Evolutionary conservation across 2,797 vertebrate genomes (phyloP).

Genomic region (Pseudomugil tenellus): DNA sequence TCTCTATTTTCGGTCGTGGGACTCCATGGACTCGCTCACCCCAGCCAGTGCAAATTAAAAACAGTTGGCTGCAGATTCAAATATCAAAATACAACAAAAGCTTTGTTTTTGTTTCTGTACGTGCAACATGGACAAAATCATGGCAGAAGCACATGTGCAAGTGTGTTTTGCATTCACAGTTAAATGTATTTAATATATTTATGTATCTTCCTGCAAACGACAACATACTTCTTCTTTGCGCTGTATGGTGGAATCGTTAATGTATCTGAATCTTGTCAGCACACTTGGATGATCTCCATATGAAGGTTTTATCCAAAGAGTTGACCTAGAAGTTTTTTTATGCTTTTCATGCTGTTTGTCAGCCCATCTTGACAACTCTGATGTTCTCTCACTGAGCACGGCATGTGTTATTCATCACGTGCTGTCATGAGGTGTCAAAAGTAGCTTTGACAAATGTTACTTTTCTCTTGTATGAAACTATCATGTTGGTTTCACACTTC

Average conservation of each 20-base stretch:
- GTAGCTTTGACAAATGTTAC: constrained; percentile 56
- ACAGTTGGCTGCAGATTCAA: constrained; percentile 52
- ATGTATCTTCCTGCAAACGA: constrained; percentile 38
- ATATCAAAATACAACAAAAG: constrained; percentile 32
- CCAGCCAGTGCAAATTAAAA: constrained; percentile 54
- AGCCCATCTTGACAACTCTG: constrained; percentile 38
- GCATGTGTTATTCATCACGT: constrained; percentile 70
- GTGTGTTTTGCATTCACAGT: constrained; percentile 16
- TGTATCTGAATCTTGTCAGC: constrained; percentile 52
- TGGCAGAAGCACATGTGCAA: constrained; percentile 3
- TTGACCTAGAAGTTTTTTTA: constrained; percentile 52
- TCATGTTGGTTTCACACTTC: constrained; percentile 49
- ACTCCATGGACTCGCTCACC: constrained; percentile 69
- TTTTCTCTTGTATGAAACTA: constrained; percentile 63
- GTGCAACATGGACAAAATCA: constrained; percentile 2
- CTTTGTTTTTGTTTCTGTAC: constrained; percentile 17
- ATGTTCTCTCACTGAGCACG: constrained; percentile 51
- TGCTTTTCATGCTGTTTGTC: constrained; percentile 38
- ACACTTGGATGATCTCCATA: constrained; percentile 42
- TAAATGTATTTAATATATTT: constrained; percentile 8
- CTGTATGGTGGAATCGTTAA: constrained; percentile 47
- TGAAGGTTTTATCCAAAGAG: constrained; percentile 48
- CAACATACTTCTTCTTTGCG: constrained; percentile 8
- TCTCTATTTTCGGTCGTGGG: constrained; percentile 72
- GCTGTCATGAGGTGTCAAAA: constrained; percentile 64